These are phyloP conservation scores for Clitarchus hookeri DNA, from an alignment of 2,888 invertebrate genomes.

Conservation along the genomic window DNA sequence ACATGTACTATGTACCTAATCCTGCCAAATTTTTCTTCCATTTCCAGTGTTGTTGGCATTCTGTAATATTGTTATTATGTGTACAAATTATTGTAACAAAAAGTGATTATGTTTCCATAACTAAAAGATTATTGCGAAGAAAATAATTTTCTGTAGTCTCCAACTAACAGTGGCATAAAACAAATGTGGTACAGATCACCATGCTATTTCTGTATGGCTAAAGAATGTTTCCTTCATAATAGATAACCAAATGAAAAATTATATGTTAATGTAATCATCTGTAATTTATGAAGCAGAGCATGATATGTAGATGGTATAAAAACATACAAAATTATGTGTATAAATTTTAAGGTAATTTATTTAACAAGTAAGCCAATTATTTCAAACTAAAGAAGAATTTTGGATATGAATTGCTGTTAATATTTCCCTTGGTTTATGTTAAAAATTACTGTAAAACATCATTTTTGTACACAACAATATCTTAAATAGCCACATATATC, in stretches of 20 bases:
- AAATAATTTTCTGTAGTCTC: not conserved
- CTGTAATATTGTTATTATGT: not conserved
- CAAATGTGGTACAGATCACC: too few relatives aligned
- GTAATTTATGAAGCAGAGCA: not conserved
- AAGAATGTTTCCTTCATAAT: not conserved
- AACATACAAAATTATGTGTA: not conserved
- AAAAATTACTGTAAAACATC: not conserved
- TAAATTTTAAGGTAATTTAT: not conserved
- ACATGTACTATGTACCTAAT: constrained; percentile 25
- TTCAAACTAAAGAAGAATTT: not conserved
- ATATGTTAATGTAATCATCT: not conserved
- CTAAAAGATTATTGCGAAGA: not conserved
- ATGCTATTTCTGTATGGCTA: too few relatives aligned
- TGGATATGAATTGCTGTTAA: not conserved
- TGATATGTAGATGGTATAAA: not conserved
- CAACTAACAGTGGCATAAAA: too few relatives aligned
- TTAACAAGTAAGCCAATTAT: not conserved
- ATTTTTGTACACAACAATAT: not conserved
- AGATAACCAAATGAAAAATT: not conserved
- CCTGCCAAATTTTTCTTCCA: constrained; percentile 27
- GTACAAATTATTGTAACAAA: not conserved
- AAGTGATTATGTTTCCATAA: not conserved
- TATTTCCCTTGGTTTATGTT: not conserved
- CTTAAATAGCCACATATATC: not conserved
- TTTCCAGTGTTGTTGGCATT: not conserved